phyloP scores from a whole-genome alignment of 2,888 invertebrate genomes.

The Habrosyne pyritoides region DNA sequence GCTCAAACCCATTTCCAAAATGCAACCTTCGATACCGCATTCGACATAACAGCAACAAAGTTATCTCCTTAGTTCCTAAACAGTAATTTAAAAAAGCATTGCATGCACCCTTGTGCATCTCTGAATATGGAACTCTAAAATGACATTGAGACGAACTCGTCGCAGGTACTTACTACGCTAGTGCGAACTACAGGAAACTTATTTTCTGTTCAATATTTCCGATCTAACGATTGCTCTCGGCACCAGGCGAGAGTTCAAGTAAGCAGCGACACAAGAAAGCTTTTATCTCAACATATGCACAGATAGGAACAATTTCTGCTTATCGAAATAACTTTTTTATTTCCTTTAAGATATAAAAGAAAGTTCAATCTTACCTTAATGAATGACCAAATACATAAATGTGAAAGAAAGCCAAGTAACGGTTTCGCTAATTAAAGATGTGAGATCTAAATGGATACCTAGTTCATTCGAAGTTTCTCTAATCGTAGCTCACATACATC shows the following conservation, averaged over 20 bases:
- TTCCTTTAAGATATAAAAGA: not conserved
- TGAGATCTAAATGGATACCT: no score
- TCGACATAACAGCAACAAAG: no score
- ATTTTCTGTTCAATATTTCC: slow-evolving; percentile 45
- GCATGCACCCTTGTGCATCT: not conserved
- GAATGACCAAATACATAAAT: no score
- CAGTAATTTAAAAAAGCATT: no score
- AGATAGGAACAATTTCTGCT: slow-evolving; percentile 19
- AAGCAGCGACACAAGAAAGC: slow-evolving; percentile 59
- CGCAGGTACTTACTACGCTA: not conserved
- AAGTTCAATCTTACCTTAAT: no score
- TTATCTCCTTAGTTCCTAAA: no score
- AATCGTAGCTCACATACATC: no score
- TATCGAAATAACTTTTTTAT: slow-evolving; percentile 20
- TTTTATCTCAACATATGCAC: slow-evolving; percentile 56
- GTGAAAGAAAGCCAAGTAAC: no score
- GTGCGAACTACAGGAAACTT: slow-evolving; percentile 3
- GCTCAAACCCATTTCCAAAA: no score
- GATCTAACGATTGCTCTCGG: slow-evolving; percentile 32
- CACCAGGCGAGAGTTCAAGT: slow-evolving; percentile 32
- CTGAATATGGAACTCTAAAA: not conserved
- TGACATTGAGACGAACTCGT: not conserved
- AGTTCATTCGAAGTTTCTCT: no score
- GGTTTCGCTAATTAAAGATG: no score
- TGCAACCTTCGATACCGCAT: no score